Conservation (phyloP, 2,797 vertebrate genomes). For the Diceros bicornis region DNA sequence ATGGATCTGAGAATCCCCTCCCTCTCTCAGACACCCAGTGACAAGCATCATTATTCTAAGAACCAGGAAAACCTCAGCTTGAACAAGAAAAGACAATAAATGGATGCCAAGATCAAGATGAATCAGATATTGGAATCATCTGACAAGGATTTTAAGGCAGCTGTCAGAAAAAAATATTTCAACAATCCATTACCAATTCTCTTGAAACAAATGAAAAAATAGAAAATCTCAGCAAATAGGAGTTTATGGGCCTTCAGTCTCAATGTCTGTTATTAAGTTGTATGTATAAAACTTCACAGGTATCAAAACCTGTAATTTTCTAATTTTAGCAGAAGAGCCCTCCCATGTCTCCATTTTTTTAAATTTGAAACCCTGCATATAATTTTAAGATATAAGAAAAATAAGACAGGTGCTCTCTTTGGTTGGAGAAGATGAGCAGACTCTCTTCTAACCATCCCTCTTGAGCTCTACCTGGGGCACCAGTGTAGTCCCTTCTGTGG, state of each 20-base stretch:
- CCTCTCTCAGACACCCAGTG: neutral
- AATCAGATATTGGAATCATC: too few species aligned
- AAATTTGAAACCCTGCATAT: neutral
- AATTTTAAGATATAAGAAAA: too few species aligned
- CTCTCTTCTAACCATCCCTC: neutral
- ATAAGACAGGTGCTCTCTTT: neutral
- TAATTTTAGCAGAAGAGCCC: neutral
- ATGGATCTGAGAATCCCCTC: neutral
- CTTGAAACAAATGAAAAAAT: neutral
- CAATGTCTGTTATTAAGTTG: neutral
- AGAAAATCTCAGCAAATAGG: neutral
- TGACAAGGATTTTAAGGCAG: neutral
- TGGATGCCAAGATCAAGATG: neutral
- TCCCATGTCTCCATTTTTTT: neutral
- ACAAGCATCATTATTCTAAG: neutral
- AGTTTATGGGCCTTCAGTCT: too few species aligned
- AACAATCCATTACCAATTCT: neutral
- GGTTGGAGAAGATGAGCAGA: neutral
- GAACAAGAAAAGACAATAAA: neutral
- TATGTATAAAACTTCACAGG: neutral
- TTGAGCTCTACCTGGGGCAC: neutral
- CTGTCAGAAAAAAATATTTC: too few species aligned
- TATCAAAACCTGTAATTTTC: neutral
- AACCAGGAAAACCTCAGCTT: too few species aligned
- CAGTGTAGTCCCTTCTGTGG: neutral